A percentile compares a stretch with the other conserved stretches of the same genome.
phyloP scores from a whole-genome alignment of 2,888 invertebrate species.

The Orgyia antiqua region DNA sequence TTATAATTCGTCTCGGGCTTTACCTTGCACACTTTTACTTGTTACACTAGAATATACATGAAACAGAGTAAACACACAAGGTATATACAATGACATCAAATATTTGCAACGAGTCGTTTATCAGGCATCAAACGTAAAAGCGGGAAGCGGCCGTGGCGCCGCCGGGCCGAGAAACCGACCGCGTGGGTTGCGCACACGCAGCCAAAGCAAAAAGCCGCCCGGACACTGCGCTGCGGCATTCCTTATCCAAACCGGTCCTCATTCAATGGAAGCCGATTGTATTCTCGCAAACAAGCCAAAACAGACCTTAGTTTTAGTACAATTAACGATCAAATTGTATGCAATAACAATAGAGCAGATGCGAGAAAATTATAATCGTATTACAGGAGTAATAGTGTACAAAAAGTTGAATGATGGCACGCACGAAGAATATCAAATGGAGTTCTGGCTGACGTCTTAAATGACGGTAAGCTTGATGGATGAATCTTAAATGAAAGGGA shows the following conservation, averaged over 20 bases:
- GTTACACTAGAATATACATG: no score
- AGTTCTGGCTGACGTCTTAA: slow-evolving; percentile 38
- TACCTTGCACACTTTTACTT: no score
- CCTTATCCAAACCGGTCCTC: slow-evolving; percentile 64
- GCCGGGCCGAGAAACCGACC: slow-evolving; percentile 41
- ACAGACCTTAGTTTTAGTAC: slow-evolving; percentile 27
- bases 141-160: slow-evolving; percentile 48
- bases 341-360: slow-evolving; percentile 29
- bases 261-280: slow-evolving; percentile 65
- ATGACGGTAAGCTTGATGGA: slow-evolving; percentile 41
- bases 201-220: slow-evolving; percentile 63
- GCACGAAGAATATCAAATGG: slow-evolving; percentile 51
- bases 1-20: no score
- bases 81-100: slow-evolving; percentile 48
- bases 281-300: slow-evolving; percentile 32
- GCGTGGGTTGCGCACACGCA: slow-evolving; percentile 60
- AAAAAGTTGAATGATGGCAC: slow-evolving; percentile 61
- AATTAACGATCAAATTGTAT: slow-evolving; percentile 25
- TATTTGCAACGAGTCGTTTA: slow-evolving; percentile 64
- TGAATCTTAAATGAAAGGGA: slow-evolving; percentile 40
- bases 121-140: slow-evolving; percentile 40
- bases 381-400: slow-evolving; percentile 55
- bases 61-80: no score
- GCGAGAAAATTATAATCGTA: slow-evolving; percentile 60
- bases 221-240: slow-evolving; percentile 56